Base-by-base conservation (phyloP, 2,113 vertebrate genomes). In the Sigmodon hispidus region DNA sequence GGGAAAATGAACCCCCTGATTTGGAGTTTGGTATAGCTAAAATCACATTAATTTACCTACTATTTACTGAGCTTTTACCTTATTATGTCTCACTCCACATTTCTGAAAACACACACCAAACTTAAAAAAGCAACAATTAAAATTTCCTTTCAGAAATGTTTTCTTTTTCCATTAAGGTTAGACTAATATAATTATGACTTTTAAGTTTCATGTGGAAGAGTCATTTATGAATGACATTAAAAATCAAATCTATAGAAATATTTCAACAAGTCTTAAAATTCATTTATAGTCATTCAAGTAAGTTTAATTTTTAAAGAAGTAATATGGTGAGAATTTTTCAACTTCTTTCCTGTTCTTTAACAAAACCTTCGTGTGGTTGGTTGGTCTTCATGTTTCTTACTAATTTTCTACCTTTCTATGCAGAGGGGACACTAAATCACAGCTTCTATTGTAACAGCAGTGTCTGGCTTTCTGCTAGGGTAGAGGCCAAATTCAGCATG, bases 161-260 rank as follows among this genome's bases (percentile, higher is more conserved):
- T 95, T 65, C 24, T 2, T 31, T 5, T 84, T 26, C 15, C 13
- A 85, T 52, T 70, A 79, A 80, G 17, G 13, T 61, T 94, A 70
- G 13, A 70, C 80, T 85, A 67, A 67, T 80, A 80, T 61, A 77
- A 90, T 85, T 88, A 16, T 73, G 21, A 15, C 72, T 83, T 93
- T 87, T 92, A 57, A 2, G 65, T 87, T 77, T 93, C 26, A 72
- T 79, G 36, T 84, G 69, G 59, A 96, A 87, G 65, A 93, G 34
- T 70, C 24, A 70, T 89, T 4, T 1, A 36, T 92, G 87, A 90
- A 61, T 63, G n/a, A 73, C 59, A 96, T 77, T 95, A 89, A 96
- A 96, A 94, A 90, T 70, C 4, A 69, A 73, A 24, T 34, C 24
- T 91, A 76, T 90, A 93, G 65, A 94, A 96, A 85, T 59, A 76